Evolutionary conservation across 2,888 invertebrate genomes (phyloP).

Genomic region (Sipha maydis): DNA sequence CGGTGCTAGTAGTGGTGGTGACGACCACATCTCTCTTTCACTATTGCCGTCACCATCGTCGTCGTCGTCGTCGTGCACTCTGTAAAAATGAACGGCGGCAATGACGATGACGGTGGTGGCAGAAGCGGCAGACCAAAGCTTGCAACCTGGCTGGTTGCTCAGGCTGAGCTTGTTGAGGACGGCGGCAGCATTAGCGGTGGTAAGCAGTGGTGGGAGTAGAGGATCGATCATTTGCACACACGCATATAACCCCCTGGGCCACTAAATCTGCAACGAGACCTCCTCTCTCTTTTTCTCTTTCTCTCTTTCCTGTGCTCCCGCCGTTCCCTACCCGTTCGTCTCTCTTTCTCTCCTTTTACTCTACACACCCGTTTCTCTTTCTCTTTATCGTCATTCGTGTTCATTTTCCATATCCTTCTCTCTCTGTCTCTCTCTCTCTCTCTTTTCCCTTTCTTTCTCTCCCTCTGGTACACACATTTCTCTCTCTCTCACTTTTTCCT

Average conservation of each 20-base stretch:
- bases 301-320: not conserved
- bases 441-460: not conserved
- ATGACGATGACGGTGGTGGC: conserved; percentile 16
- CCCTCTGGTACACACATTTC: too few species aligned
- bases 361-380: not conserved
- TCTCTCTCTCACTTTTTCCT: not conserved
- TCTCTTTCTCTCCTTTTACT: not conserved
- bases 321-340: not conserved
- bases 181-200: not conserved
- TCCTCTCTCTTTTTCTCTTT: not conserved
- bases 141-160: conserved; percentile 47
- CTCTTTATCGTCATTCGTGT: not conserved
- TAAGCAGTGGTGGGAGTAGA: conserved; percentile 34
- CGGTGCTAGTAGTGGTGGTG: conserved; percentile 5
- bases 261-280: conserved; percentile 54
- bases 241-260: conserved; percentile 30
- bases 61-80: conserved; percentile 26
- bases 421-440: not conserved
- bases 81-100: conserved; percentile 42
- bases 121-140: not conserved
- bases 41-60: not conserved
- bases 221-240: conserved; percentile 62
- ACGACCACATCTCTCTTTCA: conserved; percentile 3
- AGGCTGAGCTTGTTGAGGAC: conserved; percentile 43
- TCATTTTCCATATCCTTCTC: not conserved